Conservation (phyloP, 2,797 vertebrate species). For the Rhadinocentrus ornatus region DNA sequence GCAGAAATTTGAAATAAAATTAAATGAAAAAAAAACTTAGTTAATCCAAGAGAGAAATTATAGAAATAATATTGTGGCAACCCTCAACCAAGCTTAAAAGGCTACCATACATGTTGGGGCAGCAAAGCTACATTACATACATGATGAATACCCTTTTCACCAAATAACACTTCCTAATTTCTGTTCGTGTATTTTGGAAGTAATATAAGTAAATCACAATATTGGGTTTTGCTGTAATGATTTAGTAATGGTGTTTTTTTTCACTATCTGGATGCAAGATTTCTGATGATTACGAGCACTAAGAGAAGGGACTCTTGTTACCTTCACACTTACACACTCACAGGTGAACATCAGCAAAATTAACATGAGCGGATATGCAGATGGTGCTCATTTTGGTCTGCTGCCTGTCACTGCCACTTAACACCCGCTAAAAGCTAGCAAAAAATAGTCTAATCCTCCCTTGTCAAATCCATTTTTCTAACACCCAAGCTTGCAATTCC, state of each 20-base stretch:
- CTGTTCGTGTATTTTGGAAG: constrained; percentile 1
- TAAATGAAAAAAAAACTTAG: too few species aligned
- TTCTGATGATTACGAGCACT: background rate
- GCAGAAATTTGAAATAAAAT: too few species aligned
- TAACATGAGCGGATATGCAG: constrained; percentile 64
- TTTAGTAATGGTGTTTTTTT: constrained; percentile 12
- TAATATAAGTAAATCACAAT: constrained; percentile 5
- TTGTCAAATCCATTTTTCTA: constrained; percentile 16
- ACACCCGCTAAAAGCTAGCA: constrained; percentile 32
- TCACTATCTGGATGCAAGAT: constrained; percentile 14
- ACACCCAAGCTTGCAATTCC: constrained; percentile 14
- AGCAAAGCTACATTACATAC: too few species aligned
- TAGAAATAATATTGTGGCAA: too few species aligned
- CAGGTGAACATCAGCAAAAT: constrained; percentile 65
- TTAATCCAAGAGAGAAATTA: too few species aligned
- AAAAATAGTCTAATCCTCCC: constrained; percentile 29
- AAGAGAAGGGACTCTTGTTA: constrained; percentile 51
- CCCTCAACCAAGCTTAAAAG: too few species aligned
- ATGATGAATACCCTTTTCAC: background rate
- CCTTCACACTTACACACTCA: constrained; percentile 15
- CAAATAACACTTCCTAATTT: constrained; percentile 6
- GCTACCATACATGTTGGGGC: too few species aligned
- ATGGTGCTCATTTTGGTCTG: constrained; percentile 72
- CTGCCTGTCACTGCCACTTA: constrained; percentile 61
- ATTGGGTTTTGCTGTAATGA: constrained; percentile 33